Conservation (phyloP, 2,797 vertebrate species). For the Muscicapa comitata region DNA sequence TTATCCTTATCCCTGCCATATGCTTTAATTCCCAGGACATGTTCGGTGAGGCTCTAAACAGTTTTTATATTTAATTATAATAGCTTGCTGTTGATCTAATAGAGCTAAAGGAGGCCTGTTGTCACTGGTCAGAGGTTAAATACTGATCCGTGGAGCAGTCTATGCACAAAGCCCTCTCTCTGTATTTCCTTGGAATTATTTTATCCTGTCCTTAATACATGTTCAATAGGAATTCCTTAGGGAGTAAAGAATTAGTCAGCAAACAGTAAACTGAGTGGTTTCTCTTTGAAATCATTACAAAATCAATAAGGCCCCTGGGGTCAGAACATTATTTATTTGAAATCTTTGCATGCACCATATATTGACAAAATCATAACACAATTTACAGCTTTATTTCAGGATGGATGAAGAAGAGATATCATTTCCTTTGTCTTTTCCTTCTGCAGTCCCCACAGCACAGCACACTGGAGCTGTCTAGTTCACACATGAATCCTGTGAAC, state of each 20-base stretch:
- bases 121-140: conserved; percentile 75
- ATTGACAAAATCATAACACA: conserved; percentile 43
- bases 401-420: not conserved
- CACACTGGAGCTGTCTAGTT: not conserved
- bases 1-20: conserved; percentile 74
- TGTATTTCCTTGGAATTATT: conserved; percentile 44
- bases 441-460: not conserved
- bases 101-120: conserved; percentile 66
- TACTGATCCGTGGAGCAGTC: conserved; percentile 29
- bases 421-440: not conserved
- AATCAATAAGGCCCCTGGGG: conserved; percentile 61
- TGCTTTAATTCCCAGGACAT: conserved; percentile 79
- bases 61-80: conserved; percentile 78
- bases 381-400: not conserved
- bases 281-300: conserved; percentile 66
- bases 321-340: conserved; percentile 60
- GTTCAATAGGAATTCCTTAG: conserved; percentile 35
- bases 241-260: conserved; percentile 59
- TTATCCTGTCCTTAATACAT: conserved; percentile 36
- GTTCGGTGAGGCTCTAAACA: conserved; percentile 68
- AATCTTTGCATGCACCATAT: conserved; percentile 19
- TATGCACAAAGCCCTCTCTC: conserved; percentile 15
- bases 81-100: conserved; percentile 69
- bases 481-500: not conserved
- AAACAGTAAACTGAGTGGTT: conserved; percentile 53